Evolutionary conservation across 1,140 invertebrate genomes (phyloP).

Genomic region (Reticulitermes speratus): DNA sequence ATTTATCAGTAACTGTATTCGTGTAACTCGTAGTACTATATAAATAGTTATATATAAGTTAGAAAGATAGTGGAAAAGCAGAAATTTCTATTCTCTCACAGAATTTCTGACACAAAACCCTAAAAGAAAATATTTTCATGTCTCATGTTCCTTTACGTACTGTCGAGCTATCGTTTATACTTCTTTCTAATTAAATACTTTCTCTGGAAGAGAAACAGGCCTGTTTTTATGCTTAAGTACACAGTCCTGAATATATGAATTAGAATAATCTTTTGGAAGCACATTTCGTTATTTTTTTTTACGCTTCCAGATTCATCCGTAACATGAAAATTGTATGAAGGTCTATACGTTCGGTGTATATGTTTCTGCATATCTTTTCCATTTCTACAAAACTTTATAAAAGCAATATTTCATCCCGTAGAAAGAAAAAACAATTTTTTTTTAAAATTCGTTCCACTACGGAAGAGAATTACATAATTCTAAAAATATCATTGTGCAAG

Average conservation of each 20-base stretch:
- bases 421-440: too few species aligned
- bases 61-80: too few species aligned
- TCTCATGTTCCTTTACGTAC: background rate
- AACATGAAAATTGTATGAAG: background rate
- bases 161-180: background rate
- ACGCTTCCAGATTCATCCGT: background rate
- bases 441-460: too few species aligned
- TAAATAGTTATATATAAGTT: too few species aligned
- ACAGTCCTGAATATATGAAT: background rate
- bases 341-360: background rate
- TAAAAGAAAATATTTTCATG: background rate
- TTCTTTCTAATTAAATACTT: background rate
- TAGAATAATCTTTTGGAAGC: background rate
- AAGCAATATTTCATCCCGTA: background rate
- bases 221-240: background rate
- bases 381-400: background rate
- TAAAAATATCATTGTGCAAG: too few species aligned
- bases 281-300: background rate
- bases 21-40: too few species aligned
- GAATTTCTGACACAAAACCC: too few species aligned
- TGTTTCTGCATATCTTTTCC: background rate
- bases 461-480: too few species aligned
- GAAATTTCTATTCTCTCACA: too few species aligned
- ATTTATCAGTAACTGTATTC: too few species aligned
- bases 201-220: background rate